A percentile compares a stretch with the other conserved stretches of the same genome.
These are phyloP conservation scores for Nycticebus coucang DNA, from an alignment of 2,113 vertebrate genomes.

Conservation along the genomic window DNA sequence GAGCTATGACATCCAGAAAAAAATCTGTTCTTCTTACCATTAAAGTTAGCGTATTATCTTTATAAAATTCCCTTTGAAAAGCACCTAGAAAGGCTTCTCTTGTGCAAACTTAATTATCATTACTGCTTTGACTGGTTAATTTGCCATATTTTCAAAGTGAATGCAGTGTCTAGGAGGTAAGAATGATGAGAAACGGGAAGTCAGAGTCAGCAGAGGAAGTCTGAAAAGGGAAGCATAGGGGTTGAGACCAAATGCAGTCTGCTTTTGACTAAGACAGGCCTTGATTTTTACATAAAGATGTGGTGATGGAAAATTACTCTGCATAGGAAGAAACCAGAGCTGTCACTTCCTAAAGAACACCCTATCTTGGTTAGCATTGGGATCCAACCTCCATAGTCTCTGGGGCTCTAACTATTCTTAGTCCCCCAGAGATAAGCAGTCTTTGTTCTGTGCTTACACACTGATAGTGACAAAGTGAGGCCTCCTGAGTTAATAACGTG, in stretches of 20 bases:
- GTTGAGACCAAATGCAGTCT: neutral
- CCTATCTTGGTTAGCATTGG: neutral
- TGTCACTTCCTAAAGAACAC: neutral
- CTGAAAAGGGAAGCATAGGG: neutral
- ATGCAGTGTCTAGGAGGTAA: neutral
- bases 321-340: neutral
- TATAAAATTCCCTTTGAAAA: conserved; percentile 34
- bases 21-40: neutral
- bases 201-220: neutral
- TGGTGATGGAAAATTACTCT: neutral
- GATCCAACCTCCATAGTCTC: neutral
- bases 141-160: conserved; percentile 27
- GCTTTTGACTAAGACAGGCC: neutral
- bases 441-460: neutral
- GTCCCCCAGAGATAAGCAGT: neutral
- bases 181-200: neutral
- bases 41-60: conserved; percentile 14
- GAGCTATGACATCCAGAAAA: neutral
- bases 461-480: neutral
- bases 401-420: neutral
- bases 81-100: neutral
- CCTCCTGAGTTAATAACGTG: neutral
- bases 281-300: neutral
- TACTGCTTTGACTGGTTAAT: neutral
- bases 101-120: neutral